Percentiles rank a stretch among this genome's conserved stretches.
These are phyloP conservation scores for Helicolenus hilgendorfi DNA, from an alignment of 2,797 vertebrate genomes.

Conservation along the genomic window DNA sequence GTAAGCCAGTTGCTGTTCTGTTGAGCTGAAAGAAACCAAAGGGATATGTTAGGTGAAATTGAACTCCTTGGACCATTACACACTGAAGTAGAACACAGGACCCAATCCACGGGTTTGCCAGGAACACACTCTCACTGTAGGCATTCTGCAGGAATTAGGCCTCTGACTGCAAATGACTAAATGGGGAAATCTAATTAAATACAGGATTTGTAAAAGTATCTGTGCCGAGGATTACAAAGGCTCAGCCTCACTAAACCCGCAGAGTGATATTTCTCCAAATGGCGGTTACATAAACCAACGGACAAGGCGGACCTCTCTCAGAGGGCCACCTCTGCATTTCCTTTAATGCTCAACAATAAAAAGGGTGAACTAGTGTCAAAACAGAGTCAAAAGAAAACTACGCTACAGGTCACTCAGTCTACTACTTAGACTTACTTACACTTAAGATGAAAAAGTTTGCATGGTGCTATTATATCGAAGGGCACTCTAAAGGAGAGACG, in stretches of 20 bases:
- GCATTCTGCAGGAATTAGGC: conserved; percentile 84
- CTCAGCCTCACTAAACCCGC: conserved; percentile 82
- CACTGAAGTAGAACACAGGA: conserved; percentile 72
- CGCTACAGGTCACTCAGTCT: conserved; percentile 8
- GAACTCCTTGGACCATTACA: conserved; percentile 73
- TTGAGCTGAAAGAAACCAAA: conserved; percentile 39
- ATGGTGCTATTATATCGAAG: conserved; percentile 48
- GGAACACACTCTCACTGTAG: conserved; percentile 71
- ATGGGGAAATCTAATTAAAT: conserved; percentile 89
- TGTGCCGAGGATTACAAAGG: conserved; percentile 87
- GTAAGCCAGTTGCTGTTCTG: conserved; percentile 27
- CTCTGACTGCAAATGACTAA: conserved; percentile 83
- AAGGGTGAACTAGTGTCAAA: not conserved
- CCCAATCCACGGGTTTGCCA: conserved; percentile 45
- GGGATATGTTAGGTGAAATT: conserved; percentile 60
- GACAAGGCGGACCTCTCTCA: conserved; percentile 51
- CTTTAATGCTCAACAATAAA: not conserved
- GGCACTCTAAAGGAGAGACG: conserved; percentile 54
- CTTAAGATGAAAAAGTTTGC: conserved; percentile 32
- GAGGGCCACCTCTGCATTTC: conserved; percentile 51
- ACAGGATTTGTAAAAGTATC: conserved; percentile 89
- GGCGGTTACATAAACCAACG: conserved; percentile 74
- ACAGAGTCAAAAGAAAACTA: not conserved
- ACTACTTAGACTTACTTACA: not conserved
- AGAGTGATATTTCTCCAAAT: conserved; percentile 75